Evolutionary conservation across 1,140 invertebrate genomes (phyloP), one percentile per base, ranked within the genome.

Genomic region (Brachystomella parvula): DNA sequence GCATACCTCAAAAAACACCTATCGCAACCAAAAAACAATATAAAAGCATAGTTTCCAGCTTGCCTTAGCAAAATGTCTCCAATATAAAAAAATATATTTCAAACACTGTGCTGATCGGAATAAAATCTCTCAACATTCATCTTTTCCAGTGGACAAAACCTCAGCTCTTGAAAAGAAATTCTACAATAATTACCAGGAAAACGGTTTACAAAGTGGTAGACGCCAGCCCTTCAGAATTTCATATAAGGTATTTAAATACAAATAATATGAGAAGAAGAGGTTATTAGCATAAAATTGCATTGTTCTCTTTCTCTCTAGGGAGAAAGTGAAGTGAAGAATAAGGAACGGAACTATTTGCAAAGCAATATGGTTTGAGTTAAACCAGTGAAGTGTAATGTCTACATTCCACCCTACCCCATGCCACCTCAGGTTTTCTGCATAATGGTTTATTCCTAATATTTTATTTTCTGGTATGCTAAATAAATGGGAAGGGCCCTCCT

Each of bases 171-270:
- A n/a, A n/a, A n/a, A n/a, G n/a, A n/a, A n/a, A n/a, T n/a, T n/a
- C n/a, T n/a, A n/a, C n/a, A n/a, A n/a, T n/a, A n/a, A n/a, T n/a
- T n/a, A n/a, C n/a, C n/a, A n/a, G n/a, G n/a, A n/a, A n/a, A n/a
- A n/a, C n/a, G 49, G 49, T 9, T 15, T 9, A 53, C 12, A 53
- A 53, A 15, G 49, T 53, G 49, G 24, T n/a, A n/a, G n/a, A n/a
- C n/a, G 49, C 24, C 49, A 53, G 49, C 49, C 49, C 49, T 53
- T 53, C 9, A 53, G 49, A 53, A 53, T 53, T 53, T 53, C 12
- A 53, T 53, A 53, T 53, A 53, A 53, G 49, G 49, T 53, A 53
- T 24, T 53, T 53, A 53, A 53, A 53, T 53, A 53, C 49, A 53
- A 53, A 53, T n/a, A n/a, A n/a, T 53, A 53, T 53, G 49, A 24